phyloP scores from a whole-genome alignment of 1,140 invertebrate species.

The Drosophila lowei region DNA sequence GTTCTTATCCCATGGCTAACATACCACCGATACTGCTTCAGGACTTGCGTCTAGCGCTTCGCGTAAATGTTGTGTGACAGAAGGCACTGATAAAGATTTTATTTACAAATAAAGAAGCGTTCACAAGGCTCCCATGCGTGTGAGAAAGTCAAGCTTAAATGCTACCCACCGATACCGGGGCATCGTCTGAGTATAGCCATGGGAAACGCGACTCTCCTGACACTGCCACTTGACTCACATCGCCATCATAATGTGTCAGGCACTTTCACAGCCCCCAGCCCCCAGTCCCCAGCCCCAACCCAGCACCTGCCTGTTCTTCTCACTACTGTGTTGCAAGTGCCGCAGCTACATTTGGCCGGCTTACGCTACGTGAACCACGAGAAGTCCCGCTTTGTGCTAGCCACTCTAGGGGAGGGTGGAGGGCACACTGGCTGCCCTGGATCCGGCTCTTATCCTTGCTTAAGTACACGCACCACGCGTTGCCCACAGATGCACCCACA shows the following conservation, averaged over 20 bases:
- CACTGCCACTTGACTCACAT: conserved; percentile 29
- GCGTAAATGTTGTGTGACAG: too few relatives aligned
- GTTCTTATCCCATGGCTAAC: too few relatives aligned
- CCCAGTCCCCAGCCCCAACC: neutral
- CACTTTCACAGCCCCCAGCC: neutral
- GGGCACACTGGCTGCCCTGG: neutral
- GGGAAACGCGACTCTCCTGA: conserved; percentile 2
- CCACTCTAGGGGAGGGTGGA: conserved; percentile 1
- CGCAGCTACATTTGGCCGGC: conserved; percentile 7
- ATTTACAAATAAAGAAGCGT: too few relatives aligned
- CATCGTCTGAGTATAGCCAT: neutral
- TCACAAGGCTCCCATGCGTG: too few relatives aligned
- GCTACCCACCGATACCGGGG: too few relatives aligned
- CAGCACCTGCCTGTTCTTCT: too few relatives aligned
- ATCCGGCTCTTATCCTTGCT: conserved; percentile 11
- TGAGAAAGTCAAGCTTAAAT: too few relatives aligned
- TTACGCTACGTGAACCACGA: conserved; percentile 44
- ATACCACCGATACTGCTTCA: too few relatives aligned
- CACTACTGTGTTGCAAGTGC: neutral
- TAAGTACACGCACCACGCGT: conserved; percentile 24
- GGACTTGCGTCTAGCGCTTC: too few relatives aligned
- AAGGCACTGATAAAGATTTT: too few relatives aligned
- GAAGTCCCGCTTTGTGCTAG: conserved; percentile 26
- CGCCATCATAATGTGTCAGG: conserved; percentile 26
- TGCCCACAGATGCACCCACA: neutral